Base-by-base conservation (phyloP, 2,888 invertebrate genomes). In the Rotaria sp. region DNA sequence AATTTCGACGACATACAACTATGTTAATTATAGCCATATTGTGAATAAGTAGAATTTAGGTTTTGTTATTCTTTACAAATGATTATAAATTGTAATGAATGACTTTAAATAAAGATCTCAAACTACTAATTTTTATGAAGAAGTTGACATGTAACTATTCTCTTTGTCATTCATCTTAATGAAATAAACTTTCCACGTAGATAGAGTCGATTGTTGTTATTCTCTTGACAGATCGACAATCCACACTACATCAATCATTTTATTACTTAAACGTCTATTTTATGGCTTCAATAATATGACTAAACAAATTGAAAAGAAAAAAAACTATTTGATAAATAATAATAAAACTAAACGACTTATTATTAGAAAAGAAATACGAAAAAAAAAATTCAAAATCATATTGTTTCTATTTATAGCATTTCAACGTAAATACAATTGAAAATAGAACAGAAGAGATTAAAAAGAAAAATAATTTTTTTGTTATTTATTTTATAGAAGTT, bases 181-280 rank as follows among this genome's bases (percentile, higher is more conserved):
- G 57, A 57, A 57, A n/a, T 57, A 57, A 57, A 57, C 57, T n/a
- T 57, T 24, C 11, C 24, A 5, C 52, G 52, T 52, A 21, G 52
- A 52, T 52, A 59, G 30, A 59, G 30, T 30, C 3, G 59, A 59
- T 59, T 59, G 59, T 59, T 30, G n/a, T 24, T 67, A 35, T 30
- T 30, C 67, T 30, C 30, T 35, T 67, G 67, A 67, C 67, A 67
- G 15, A 30, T 35, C 30, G 67, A 35, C 67, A 67, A 35, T 67
- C n/a, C 67, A 67, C 67, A 30, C 67, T 67, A 67, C 67, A 67
- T 67, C 67, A 67, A 67, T 67, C 67, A 67, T 67, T 67, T 67
- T 67, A 30, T 67, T 30, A 18, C 52, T 24, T 52, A 52, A 52
- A 52, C 24, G 8, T 52, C 2, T 5, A 10, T 52, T 50, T 52